A percentile compares a stretch with the other conserved stretches of the same genome.
Conservation (phyloP, 2,888 invertebrate genomes). For the Glomeris marginata region DNA sequence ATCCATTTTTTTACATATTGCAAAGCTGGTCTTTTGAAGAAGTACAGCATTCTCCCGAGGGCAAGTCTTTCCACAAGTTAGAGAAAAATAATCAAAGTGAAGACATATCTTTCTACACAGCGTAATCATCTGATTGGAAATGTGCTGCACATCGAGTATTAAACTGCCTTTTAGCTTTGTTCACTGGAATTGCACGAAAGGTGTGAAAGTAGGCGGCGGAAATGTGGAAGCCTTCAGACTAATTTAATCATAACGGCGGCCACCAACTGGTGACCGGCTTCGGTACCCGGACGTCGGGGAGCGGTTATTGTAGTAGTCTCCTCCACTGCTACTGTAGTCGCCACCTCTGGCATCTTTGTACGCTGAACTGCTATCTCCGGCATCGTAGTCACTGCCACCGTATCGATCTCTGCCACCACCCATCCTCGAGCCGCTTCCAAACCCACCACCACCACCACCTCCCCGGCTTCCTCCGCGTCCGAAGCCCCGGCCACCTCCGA, state of each 20-base stretch:
- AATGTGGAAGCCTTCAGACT: too few species aligned
- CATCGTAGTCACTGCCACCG: slow-evolving; percentile 20
- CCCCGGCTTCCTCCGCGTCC: slow-evolving; percentile 25
- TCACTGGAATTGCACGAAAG: too few species aligned
- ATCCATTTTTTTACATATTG: too few species aligned
- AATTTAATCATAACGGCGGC: slow-evolving; percentile 33
- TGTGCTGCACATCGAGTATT: too few species aligned
- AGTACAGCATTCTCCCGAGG: too few species aligned
- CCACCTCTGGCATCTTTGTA: slow-evolving; percentile 25
- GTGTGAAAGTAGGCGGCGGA: too few species aligned
- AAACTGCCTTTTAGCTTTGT: too few species aligned
- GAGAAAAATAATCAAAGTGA: too few species aligned
- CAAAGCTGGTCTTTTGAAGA: too few species aligned
- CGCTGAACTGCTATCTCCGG: not conserved
- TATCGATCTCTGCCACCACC: slow-evolving; percentile 25
- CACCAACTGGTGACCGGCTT: slow-evolving; percentile 38
- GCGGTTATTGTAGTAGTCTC: slow-evolving; percentile 10
- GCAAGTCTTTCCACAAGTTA: too few species aligned
- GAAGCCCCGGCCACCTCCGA: slow-evolving; percentile 24
- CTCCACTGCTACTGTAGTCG: slow-evolving; percentile 17
- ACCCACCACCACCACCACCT: slow-evolving; percentile 26
- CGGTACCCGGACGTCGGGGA: slow-evolving; percentile 31
- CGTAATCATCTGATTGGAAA: too few species aligned
- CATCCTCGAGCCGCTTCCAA: slow-evolving; percentile 19
- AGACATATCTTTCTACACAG: too few species aligned